These are phyloP conservation scores for Diachrysia chrysitis DNA, from an alignment of 2,888 invertebrate genomes.

Conservation along the genomic window DNA sequence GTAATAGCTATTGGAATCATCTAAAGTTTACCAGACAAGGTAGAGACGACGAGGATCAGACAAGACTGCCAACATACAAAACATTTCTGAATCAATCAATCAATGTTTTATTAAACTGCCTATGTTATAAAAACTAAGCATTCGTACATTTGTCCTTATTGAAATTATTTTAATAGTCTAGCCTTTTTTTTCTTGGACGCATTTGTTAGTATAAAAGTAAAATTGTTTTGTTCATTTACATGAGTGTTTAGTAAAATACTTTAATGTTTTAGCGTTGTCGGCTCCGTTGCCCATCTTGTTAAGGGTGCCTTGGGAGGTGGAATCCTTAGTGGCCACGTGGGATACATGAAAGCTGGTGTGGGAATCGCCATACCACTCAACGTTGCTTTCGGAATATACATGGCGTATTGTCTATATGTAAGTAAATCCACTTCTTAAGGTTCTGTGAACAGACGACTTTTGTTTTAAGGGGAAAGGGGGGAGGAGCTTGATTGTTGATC, in stretches of 20 bases:
- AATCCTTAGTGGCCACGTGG: slow-evolving; percentile 75
- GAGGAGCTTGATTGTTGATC: no score
- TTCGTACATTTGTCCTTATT: no score
- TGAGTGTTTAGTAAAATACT: not conserved
- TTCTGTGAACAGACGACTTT: no score
- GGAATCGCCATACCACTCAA: slow-evolving; percentile 58
- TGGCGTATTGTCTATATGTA: slow-evolving; percentile 74
- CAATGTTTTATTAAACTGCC: no score
- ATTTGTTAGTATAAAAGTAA: no score
- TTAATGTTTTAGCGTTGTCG: slow-evolving; percentile 64
- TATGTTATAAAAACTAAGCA: no score
- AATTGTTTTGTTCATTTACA: no score
- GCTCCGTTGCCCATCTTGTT: slow-evolving; percentile 74
- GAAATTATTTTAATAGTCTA: no score
- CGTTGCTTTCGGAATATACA: slow-evolving; percentile 69
- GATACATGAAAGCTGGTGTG: slow-evolving; percentile 72
- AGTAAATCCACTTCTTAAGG: slow-evolving; percentile 58
- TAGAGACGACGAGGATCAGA: no score
- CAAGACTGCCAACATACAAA: no score
- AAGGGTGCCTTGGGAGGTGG: slow-evolving; percentile 81
- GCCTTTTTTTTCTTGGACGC: not conserved
- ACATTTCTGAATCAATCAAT: no score
- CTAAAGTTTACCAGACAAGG: not conserved
- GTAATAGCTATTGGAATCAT: not conserved
- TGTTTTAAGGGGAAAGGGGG: no score